Percentiles rank a stretch among this genome's conserved stretches.
Evolutionary conservation across 2,888 invertebrate species (phyloP).

Genomic region (Volucella zonaria): DNA sequence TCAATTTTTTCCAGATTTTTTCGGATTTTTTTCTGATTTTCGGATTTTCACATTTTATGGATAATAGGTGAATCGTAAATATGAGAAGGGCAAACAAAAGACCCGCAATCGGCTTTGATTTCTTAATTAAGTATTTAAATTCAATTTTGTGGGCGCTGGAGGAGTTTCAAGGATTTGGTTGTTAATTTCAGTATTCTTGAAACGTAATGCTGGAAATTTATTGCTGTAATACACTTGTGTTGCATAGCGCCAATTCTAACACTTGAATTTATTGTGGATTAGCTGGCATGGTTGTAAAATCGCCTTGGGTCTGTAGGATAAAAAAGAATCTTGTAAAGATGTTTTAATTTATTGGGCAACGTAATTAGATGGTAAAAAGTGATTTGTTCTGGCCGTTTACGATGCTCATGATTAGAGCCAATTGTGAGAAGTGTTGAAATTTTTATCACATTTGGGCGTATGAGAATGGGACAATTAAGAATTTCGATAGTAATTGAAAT

Average conservation of each 20-base stretch:
- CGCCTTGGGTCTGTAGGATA: slow-evolving; percentile 2
- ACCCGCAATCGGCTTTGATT: slow-evolving; percentile 46
- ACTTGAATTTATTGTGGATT: slow-evolving; percentile 51
- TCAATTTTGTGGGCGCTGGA: slow-evolving; percentile 58
- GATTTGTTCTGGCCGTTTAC: slow-evolving; percentile 38
- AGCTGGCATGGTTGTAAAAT: slow-evolving; percentile 41
- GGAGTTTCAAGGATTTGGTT: slow-evolving; percentile 49
- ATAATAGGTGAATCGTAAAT: slow-evolving; percentile 59
- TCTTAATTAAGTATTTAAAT: slow-evolving; percentile 67
- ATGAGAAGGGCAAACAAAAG: slow-evolving; percentile 60
- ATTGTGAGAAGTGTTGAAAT: slow-evolving; percentile 22
- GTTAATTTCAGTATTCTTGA: slow-evolving; percentile 46
- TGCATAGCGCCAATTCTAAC: slow-evolving; percentile 19
- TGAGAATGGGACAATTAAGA: too few relatives aligned
- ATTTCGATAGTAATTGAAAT: too few relatives aligned
- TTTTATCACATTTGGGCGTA: slow-evolving; percentile 13
- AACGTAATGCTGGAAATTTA: not conserved
- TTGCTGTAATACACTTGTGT: slow-evolving; percentile 20
- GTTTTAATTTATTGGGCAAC: slow-evolving; percentile 36
- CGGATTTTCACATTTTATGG: slow-evolving; percentile 27
- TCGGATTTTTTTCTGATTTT: slow-evolving; percentile 1
- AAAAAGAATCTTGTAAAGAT: not conserved
- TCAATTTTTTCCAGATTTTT: not conserved
- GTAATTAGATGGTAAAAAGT: slow-evolving; percentile 29
- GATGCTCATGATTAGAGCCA: not conserved